Percentiles rank a stretch among this genome's conserved stretches.
These are phyloP conservation scores for Archaeoteleia sp. DNA, from an alignment of 2,888 invertebrate species.

Conservation along the genomic window DNA sequence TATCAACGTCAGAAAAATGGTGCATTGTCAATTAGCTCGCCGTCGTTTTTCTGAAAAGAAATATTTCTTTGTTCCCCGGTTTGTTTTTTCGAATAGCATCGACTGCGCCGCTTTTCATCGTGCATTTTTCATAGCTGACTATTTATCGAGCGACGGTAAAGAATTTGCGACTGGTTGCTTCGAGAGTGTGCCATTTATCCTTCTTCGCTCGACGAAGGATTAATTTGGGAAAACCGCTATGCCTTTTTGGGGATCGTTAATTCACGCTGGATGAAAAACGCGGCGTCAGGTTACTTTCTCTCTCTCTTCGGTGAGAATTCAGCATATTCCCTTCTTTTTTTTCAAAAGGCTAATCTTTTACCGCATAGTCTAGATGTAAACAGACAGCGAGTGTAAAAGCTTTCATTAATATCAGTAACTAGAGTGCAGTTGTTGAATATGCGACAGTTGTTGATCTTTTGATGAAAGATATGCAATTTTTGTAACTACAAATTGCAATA, in stretches of 20 bases:
- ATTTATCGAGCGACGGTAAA: slow-evolving; percentile 36
- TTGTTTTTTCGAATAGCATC: slow-evolving; percentile 12
- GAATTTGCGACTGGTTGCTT: slow-evolving; percentile 37
- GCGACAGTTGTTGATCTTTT: slow-evolving; percentile 35
- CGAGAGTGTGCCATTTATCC: slow-evolving; percentile 32
- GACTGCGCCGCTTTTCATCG: slow-evolving; percentile 21
- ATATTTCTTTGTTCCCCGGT: slow-evolving; percentile 11
- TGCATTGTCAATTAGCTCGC: slow-evolving; percentile 17
- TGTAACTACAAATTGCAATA: slow-evolving; percentile 12
- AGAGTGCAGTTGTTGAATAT: slow-evolving; percentile 23
- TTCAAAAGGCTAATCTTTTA: slow-evolving; percentile 44
- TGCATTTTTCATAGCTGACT: slow-evolving; percentile 34
- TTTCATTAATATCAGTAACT: slow-evolving; percentile 39
- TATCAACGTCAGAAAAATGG: not conserved
- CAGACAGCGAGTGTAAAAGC: slow-evolving; percentile 38
- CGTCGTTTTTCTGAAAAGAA: slow-evolving; percentile 16
- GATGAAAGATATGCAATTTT: slow-evolving; percentile 24
- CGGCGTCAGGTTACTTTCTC: slow-evolving; percentile 34
- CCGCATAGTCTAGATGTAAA: slow-evolving; percentile 33
- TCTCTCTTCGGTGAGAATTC: slow-evolving; percentile 22
- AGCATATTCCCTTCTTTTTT: slow-evolving; percentile 22
- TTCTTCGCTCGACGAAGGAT: slow-evolving; percentile 37
- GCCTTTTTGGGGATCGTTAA: slow-evolving; percentile 41
- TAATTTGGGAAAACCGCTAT: slow-evolving; percentile 44
- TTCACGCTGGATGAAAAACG: slow-evolving; percentile 45